Percentiles rank a stretch among this genome's conserved stretches.
These are phyloP conservation scores for Macrotrachela quadricornifera DNA, from an alignment of 1,140 invertebrate genomes.

Conservation along the genomic window DNA sequence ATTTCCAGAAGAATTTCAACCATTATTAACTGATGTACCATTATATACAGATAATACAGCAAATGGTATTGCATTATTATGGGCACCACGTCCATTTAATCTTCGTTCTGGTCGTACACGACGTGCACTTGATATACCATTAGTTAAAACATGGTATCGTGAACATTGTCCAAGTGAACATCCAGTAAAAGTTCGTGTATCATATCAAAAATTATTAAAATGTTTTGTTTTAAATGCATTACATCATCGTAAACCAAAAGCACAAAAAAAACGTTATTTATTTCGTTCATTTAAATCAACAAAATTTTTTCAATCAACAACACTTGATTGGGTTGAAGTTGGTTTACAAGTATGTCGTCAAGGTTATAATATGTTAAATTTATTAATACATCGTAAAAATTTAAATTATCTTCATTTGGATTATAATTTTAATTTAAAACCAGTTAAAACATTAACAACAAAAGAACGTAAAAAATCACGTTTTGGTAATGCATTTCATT, in stretches of 20 bases:
- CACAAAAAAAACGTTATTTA: conserved; percentile 89
- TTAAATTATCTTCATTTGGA: conserved; percentile 97
- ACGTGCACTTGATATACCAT: conserved; percentile 78
- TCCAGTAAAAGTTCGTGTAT: conserved; percentile 95
- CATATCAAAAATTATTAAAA: conserved; percentile 93
- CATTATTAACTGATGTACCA: conserved; percentile 77
- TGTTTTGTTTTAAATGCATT: conserved; percentile 93
- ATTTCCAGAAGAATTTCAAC: conserved; percentile 63
- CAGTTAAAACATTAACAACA: conserved; percentile 94
- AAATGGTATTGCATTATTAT: conserved; percentile 90
- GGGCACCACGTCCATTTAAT: conserved; percentile 93
- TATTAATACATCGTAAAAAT: conserved; percentile 96
- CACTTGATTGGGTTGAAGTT: conserved; percentile 87
- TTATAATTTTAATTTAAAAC: conserved; percentile 99
- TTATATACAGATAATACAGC: conserved; percentile 95
- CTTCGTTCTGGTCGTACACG: conserved; percentile 59
- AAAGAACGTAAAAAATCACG: conserved; percentile 97
- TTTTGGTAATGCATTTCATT: conserved; percentile 98
- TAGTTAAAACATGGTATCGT: conserved; percentile 77
- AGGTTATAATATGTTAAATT: conserved; percentile 98
- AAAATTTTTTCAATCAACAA: conserved; percentile 98
- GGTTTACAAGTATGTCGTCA: conserved; percentile 71
- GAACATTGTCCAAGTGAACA: conserved; percentile 95
- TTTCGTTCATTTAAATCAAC: conserved; percentile 98
- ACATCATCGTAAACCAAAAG: conserved; percentile 86